Evolutionary conservation across 2,888 invertebrate genomes (phyloP).

Genomic region (Endomychus coccineus): DNA sequence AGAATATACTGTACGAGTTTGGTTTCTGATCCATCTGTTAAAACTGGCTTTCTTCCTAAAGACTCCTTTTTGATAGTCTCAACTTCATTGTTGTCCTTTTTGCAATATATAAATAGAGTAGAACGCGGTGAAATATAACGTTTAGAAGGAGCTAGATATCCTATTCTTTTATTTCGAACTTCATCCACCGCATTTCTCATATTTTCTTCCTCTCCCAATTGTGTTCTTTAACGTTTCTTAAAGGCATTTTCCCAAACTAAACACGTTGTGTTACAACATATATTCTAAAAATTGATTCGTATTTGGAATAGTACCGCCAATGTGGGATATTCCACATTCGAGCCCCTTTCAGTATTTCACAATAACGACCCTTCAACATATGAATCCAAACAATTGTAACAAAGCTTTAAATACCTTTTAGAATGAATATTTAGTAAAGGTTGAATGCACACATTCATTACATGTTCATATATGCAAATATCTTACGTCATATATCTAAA

Average conservation of each 20-base stretch:
- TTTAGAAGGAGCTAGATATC: conserved; percentile 1
- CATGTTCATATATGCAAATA: too few relatives aligned
- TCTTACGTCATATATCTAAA: too few relatives aligned
- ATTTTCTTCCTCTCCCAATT: conserved; percentile 2
- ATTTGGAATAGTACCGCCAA: conserved; percentile 5
- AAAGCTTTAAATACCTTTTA: too few relatives aligned
- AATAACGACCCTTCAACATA: too few relatives aligned
- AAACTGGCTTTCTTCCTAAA: conserved; percentile 4
- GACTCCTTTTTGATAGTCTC: conserved; percentile 4
- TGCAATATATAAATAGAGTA: background rate
- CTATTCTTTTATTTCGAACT: background rate
- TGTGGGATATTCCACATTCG: conserved; percentile 1
- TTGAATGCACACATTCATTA: too few relatives aligned
- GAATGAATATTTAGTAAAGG: too few relatives aligned
- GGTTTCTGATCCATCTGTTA: too few relatives aligned
- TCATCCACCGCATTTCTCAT: conserved; percentile 3
- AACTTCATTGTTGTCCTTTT: conserved; percentile 6
- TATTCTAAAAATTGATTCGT: too few relatives aligned
- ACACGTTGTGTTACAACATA: conserved; percentile 1
- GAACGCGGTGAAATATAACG: background rate
- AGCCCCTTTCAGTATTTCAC: too few relatives aligned
- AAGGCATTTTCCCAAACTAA: conserved; percentile 2
- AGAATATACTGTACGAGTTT: too few relatives aligned
- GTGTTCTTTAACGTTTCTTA: conserved; percentile 2
- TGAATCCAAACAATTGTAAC: too few relatives aligned